Percentiles rank a stretch among this genome's conserved stretches.
These are phyloP conservation scores for Todiramphus chloris DNA, from an alignment of 2,113 vertebrate genomes.

Conservation along the genomic window DNA sequence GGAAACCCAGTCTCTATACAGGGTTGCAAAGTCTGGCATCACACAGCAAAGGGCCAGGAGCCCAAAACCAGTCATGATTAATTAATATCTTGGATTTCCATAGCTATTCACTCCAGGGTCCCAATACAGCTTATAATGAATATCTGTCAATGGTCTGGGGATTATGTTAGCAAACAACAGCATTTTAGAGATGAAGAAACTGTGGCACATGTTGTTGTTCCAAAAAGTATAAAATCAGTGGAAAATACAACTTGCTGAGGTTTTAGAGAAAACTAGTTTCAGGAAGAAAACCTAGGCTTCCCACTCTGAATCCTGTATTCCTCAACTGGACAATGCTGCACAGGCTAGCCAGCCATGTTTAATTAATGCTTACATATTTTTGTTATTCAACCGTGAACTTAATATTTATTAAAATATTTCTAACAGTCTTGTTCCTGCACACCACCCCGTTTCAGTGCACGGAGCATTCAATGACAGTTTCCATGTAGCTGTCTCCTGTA, in stretches of 20 bases:
- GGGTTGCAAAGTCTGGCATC: not conserved
- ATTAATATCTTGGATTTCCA: not conserved
- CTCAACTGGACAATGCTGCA: not conserved
- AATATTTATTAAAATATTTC: not conserved
- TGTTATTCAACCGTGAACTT: not conserved
- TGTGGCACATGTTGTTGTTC: not conserved
- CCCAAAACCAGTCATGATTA: not conserved
- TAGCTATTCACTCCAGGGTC: not conserved
- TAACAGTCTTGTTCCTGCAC: not conserved
- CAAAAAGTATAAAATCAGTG: not conserved
- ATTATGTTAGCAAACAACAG: not conserved
- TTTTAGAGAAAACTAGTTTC: not conserved
- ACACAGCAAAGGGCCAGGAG: not conserved
- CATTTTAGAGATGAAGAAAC: not conserved
- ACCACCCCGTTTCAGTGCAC: not conserved
- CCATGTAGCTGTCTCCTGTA: not conserved
- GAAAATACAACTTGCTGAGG: not conserved
- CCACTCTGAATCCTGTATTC: not conserved
- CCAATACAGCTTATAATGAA: not conserved
- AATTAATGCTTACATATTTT: not conserved
- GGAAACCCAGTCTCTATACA: not conserved
- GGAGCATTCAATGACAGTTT: not conserved
- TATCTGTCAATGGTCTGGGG: not conserved
- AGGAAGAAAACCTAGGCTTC: not conserved
- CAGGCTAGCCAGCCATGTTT: not conserved